Percentiles rank a stretch among this genome's conserved stretches.
Evolutionary conservation across 1,140 invertebrate genomes (phyloP).

Genomic region (Saccostrea cuccullata): DNA sequence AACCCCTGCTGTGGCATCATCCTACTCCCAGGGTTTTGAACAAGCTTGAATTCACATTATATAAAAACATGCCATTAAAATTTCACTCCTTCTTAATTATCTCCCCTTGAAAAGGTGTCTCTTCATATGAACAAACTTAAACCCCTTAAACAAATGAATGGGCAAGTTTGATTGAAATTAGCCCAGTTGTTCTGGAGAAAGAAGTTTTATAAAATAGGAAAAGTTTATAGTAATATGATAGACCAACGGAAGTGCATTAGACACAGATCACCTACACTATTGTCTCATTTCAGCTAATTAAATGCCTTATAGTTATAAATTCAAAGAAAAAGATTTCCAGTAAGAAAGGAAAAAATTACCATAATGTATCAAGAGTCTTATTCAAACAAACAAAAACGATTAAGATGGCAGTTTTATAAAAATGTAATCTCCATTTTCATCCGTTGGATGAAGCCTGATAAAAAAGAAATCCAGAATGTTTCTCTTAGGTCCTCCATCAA

Average conservation of each 20-base stretch:
- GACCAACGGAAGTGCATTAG: neutral
- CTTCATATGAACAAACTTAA: neutral
- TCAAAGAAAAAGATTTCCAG: neutral
- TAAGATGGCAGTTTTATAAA: neutral
- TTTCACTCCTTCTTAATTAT: neutral
- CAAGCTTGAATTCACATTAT: too few species aligned
- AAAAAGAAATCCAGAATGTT: slow-evolving; percentile 94
- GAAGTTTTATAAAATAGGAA: neutral
- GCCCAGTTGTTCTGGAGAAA: too few species aligned
- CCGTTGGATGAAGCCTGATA: slow-evolving; percentile 61
- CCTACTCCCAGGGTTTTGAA: too few species aligned
- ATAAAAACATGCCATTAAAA: neutral
- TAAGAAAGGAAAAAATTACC: neutral
- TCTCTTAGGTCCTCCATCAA: slow-evolving; percentile 89
- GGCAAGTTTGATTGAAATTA: too few species aligned
- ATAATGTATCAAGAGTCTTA: neutral
- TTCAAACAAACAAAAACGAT: neutral
- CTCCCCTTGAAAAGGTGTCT: neutral
- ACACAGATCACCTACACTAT: neutral
- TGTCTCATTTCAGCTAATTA: neutral
- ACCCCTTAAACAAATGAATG: too few species aligned
- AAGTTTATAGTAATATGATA: too few species aligned
- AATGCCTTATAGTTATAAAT: neutral
- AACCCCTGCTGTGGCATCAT: too few species aligned
- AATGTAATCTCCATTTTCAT: slow-evolving; percentile 62